Base-by-base conservation (phyloP, 2,797 vertebrate genomes). In the Micrastur ruficollis region DNA sequence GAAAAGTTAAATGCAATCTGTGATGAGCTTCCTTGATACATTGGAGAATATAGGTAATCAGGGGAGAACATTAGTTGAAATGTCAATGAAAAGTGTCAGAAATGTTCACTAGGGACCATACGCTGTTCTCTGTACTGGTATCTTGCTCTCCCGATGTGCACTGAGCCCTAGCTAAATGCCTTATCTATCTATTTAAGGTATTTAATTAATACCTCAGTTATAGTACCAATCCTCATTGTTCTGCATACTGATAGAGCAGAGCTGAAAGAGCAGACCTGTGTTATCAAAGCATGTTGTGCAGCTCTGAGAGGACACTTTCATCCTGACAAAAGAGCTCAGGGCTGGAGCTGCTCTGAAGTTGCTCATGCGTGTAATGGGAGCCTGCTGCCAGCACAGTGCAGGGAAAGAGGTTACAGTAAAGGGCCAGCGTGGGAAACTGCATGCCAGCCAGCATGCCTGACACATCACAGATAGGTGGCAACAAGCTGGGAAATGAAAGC, bases 171-270 rank as follows among this genome's bases (percentile, higher is more conserved):
- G 88, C 44, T 87, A 81, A 94, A 66, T 47, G 61, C 52, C 58
- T 93, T 96, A 83, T 95, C 92, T 91, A 23, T 58, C 76, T 90
- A 25, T 71, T 93, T 81, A 94, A 95, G 67, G 66, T 81, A 90
- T 84, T 94, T 94, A 95, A 93, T 93, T 92, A 96, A 66, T 63
- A 70, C 46, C 53, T 72, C 61, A 36, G 96, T 47, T 79, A 73
- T 2, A 62, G 58, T 44, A 46, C 29, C 73, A 72, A 40, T 89
- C 36, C 50, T 84, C 78, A 38, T 89, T 90, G 95, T 74, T 27
- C 56, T 70, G 44, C 9, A 6, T 81, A 49, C 50, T 76, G 89
- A 91, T 55, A 93, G 74, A 79, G 47, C 46, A 81, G 73, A 90
- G 83, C 50, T 12, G 2, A 40, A 80, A 79, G 73, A 92, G 38